Conservation (phyloP, 2,113 vertebrate genomes). For the Menura novaehollandiae region DNA sequence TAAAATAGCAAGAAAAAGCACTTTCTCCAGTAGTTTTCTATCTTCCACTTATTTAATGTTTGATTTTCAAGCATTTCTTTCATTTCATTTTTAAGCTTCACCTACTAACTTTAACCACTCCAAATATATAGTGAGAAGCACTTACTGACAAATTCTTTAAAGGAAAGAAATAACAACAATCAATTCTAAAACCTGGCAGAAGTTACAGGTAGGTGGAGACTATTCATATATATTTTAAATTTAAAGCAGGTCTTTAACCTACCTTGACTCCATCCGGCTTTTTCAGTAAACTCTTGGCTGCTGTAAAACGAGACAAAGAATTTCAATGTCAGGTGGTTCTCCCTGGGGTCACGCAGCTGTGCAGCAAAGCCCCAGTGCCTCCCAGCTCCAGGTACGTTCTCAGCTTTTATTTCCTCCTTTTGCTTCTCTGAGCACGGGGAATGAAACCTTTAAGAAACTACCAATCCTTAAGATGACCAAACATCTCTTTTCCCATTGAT, state of each 20-base stretch:
- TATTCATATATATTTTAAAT: background rate
- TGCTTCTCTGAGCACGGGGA: background rate
- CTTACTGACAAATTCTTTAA: background rate
- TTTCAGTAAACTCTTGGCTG: constrained; percentile 94
- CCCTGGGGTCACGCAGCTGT: background rate
- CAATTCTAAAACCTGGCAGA: background rate
- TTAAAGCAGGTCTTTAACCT: constrained; percentile 52
- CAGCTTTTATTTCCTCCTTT: background rate
- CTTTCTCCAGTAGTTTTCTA: background rate
- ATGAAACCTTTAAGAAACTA: background rate
- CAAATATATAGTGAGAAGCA: background rate
- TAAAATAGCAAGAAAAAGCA: background rate
- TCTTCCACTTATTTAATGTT: background rate
- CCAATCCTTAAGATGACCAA: background rate
- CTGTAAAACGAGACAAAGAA: constrained; percentile 72
- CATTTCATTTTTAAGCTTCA: background rate
- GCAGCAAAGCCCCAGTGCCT: background rate
- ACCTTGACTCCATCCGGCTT: constrained; percentile 96
- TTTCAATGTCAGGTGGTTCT: background rate
- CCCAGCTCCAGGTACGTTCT: background rate
- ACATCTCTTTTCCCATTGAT: background rate
- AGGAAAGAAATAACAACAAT: background rate
- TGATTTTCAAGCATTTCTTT: background rate
- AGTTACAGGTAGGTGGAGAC: background rate
- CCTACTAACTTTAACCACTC: background rate